phyloP scores from a whole-genome alignment of 2,113 vertebrate species.

The Gorilla gorilla region DNA sequence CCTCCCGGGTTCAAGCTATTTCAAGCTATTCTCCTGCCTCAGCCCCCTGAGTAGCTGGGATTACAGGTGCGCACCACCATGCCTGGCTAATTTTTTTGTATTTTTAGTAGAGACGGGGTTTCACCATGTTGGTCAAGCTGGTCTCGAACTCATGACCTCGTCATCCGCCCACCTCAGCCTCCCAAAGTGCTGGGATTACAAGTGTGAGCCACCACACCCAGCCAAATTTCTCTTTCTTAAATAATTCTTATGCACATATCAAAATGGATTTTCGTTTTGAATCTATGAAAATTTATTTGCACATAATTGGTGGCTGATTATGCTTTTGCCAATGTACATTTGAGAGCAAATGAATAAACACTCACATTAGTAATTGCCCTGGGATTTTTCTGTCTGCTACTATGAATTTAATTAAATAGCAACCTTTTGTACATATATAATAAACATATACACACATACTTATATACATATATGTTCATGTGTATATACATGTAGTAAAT shows the following conservation, averaged over 20 bases:
- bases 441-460: not conserved
- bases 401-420: not conserved
- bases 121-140: too few relatives aligned
- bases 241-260: not conserved
- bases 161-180: too few relatives aligned
- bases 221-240: not conserved
- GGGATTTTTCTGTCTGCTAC: not conserved
- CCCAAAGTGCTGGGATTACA: too few relatives aligned
- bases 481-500: not conserved
- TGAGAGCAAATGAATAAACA: not conserved
- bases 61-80: too few relatives aligned
- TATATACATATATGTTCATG: not conserved
- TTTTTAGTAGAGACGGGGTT: too few relatives aligned
- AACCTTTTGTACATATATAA: not conserved
- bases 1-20: too few relatives aligned
- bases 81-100: too few relatives aligned
- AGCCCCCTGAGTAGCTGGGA: too few relatives aligned
- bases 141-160: too few relatives aligned
- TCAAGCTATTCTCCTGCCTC: too few relatives aligned
- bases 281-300: not conserved
- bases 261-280: not conserved
- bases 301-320: not conserved
- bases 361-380: not conserved
- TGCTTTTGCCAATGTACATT: conserved; percentile 15
- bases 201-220: too few relatives aligned